Evolutionary conservation across 2,797 vertebrate genomes (phyloP).

Genomic region (Alosa sapidissima): DNA sequence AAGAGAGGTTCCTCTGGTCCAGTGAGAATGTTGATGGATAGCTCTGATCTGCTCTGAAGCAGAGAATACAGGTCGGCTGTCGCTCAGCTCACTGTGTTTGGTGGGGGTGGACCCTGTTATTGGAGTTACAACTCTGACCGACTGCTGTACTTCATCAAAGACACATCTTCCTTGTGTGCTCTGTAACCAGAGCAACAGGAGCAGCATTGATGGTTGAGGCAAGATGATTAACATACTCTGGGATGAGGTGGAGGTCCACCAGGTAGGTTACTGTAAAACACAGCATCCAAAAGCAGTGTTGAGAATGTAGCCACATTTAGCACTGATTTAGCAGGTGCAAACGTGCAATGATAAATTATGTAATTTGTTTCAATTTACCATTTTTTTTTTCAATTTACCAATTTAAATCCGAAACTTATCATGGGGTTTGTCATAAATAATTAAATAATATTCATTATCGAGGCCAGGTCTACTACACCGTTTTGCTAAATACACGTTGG

Average conservation of each 20-base stretch:
- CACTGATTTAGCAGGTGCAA: no score
- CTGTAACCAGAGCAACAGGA: conserved; percentile 52
- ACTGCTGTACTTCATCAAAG: conserved; percentile 70
- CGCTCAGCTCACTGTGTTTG: neutral
- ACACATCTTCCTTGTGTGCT: conserved; percentile 63
- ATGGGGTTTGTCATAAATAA: neutral
- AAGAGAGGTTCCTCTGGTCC: neutral
- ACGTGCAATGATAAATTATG: no score
- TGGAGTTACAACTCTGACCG: conserved; percentile 56
- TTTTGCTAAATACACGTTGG: neutral
- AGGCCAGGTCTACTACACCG: neutral
- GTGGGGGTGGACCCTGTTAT: conserved; percentile 17
- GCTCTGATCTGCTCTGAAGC: neutral
- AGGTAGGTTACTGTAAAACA: neutral
- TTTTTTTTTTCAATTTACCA: no score
- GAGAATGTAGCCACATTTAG: no score
- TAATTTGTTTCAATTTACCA: no score
- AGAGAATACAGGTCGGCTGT: neutral
- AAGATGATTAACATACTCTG: neutral
- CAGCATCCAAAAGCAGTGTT: neutral
- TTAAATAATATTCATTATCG: neutral
- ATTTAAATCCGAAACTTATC: neutral
- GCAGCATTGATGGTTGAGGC: neutral
- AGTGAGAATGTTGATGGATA: neutral
- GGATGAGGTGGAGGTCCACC: neutral